phyloP scores from a whole-genome alignment of 2,888 invertebrate species.

The Meloe dianella region DNA sequence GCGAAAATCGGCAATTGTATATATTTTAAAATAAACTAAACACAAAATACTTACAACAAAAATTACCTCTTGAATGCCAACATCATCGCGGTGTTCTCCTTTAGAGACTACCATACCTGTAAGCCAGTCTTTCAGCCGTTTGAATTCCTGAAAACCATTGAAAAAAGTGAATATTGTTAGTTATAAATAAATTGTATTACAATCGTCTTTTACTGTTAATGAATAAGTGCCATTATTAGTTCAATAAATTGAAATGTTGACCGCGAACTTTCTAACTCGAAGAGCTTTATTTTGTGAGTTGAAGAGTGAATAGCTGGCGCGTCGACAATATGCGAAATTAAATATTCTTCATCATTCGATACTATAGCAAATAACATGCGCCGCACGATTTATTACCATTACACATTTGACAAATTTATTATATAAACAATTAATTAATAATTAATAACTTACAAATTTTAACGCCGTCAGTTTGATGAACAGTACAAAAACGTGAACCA shows the following conservation, averaged over 20 bases:
- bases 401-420: too few species aligned
- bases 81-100: conserved; percentile 39
- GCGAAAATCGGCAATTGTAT: not conserved
- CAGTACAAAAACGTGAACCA: not conserved
- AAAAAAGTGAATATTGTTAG: too few species aligned
- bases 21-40: not conserved
- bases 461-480: not conserved
- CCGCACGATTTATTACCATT: conserved; percentile 29
- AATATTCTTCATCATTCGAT: conserved; percentile 28
- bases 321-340: conserved; percentile 37
- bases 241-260: too few species aligned
- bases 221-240: too few species aligned
- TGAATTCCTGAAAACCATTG: conserved; percentile 15
- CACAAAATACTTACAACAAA: conserved; percentile 45
- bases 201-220: too few species aligned
- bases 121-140: conserved; percentile 17
- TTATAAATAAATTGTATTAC: too few species aligned
- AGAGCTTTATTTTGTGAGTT: not conserved
- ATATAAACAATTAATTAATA: too few species aligned
- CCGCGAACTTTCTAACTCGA: not conserved
- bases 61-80: conserved; percentile 50
- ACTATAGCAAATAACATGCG: conserved; percentile 38
- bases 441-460: not conserved
- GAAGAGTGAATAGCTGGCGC: conserved; percentile 25
- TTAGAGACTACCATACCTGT: conserved; percentile 44